Evolutionary conservation across 2,888 invertebrate species (phyloP).

Genomic region (Chironomus tentans): DNA sequence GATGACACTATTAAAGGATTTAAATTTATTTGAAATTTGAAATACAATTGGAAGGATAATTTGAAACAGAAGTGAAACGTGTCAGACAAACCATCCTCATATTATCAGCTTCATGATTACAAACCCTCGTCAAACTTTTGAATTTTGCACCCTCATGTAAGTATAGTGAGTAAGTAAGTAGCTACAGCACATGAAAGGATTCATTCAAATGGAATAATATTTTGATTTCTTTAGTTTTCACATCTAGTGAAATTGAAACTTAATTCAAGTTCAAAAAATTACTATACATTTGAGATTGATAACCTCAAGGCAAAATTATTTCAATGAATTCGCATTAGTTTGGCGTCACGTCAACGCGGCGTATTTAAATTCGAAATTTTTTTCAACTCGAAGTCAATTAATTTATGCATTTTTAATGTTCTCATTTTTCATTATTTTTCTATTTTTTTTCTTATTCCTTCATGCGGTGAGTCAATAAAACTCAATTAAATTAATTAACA

Average conservation of each 20-base stretch:
- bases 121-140: not conserved
- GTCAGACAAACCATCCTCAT: conserved; percentile 7
- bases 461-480: conserved; percentile 14
- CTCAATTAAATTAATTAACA: conserved; percentile 17
- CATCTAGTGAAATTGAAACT: conserved; percentile 19
- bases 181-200: conserved; percentile 4
- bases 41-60: not conserved
- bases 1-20: conserved; percentile 23
- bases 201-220: conserved; percentile 18
- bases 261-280: conserved; percentile 13
- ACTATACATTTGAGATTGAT: not conserved
- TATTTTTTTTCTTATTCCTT: too few species aligned
- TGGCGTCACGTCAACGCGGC: not conserved
- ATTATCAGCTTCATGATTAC: not conserved
- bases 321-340: conserved; percentile 3
- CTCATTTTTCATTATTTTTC: not conserved
- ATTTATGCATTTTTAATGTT: conserved; percentile 17
- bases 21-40: not conserved
- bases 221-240: not conserved
- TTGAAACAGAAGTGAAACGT: conserved; percentile 14
- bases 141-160: not conserved
- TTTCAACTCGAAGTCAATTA: conserved; percentile 5
- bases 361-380: not conserved
- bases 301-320: not conserved
- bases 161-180: not conserved